Evolutionary conservation across 2,797 vertebrate species (phyloP).

Genomic region (Myotis pilosus): DNA sequence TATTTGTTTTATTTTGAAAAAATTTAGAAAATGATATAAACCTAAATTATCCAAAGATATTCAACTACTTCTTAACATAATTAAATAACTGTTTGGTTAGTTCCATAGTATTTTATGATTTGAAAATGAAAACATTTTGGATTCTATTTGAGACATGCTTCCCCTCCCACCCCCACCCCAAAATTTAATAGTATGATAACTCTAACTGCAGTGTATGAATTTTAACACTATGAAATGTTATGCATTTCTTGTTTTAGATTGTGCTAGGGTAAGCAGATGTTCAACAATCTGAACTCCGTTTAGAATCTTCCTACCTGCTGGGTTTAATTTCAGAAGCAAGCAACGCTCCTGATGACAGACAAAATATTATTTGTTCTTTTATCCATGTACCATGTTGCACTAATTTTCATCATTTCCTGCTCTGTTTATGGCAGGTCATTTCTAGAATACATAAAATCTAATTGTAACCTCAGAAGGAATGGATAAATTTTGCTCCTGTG

Average conservation of each 20-base stretch:
- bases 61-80: constrained; percentile 42
- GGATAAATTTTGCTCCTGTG: constrained; percentile 24
- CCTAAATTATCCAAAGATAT: constrained; percentile 23
- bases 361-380: constrained; percentile 74
- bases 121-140: constrained; percentile 44
- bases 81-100: neutral
- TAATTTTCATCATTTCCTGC: constrained; percentile 66
- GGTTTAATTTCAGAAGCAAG: constrained; percentile 74
- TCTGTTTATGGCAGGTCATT: constrained; percentile 68
- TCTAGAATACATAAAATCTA: constrained; percentile 56
- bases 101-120: constrained; percentile 8
- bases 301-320: constrained; percentile 71
- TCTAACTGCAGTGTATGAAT: constrained; percentile 68
- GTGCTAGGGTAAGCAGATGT: constrained; percentile 72
- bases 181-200: constrained; percentile 62
- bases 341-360: constrained; percentile 29
- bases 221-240: constrained; percentile 57
- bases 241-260: constrained; percentile 46
- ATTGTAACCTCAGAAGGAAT: constrained; percentile 28
- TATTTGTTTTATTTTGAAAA: constrained; percentile 42
- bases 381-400: constrained; percentile 24
- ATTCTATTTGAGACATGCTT: constrained; percentile 27
- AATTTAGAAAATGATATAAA: constrained; percentile 20
- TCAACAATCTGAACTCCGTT: constrained; percentile 66
- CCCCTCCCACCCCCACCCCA: neutral